phyloP scores from a whole-genome alignment of 2,888 invertebrate genomes.

The Hipparchia semele region DNA sequence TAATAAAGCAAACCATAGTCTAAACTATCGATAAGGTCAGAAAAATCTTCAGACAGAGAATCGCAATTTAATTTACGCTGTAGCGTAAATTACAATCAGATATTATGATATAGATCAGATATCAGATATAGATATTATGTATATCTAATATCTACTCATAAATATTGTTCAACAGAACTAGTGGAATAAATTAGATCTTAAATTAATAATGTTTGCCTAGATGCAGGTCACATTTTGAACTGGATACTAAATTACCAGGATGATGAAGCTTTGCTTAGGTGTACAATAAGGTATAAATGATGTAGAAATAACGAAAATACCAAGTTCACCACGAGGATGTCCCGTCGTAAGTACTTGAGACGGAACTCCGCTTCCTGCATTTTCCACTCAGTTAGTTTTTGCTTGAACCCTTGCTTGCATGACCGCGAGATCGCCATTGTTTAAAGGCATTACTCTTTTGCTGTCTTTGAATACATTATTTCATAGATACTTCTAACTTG shows the following conservation, averaged over 20 bases:
- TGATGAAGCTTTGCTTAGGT: background rate
- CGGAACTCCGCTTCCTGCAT: constrained; percentile 70
- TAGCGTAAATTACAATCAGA: too few relatives aligned
- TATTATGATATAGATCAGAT: too few relatives aligned
- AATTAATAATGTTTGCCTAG: background rate
- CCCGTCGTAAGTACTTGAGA: constrained; percentile 46
- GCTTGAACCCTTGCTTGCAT: constrained; percentile 48
- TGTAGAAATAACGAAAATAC: constrained; percentile 1
- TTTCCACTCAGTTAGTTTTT: constrained; percentile 62
- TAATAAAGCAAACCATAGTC: background rate
- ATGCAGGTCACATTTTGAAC: background rate
- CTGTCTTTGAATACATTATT: constrained; percentile 13
- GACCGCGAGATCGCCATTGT: constrained; percentile 57
- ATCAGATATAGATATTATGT: too few relatives aligned
- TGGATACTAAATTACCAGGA: background rate
- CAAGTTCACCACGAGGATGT: constrained; percentile 34
- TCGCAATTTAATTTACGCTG: too few relatives aligned
- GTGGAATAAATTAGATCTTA: too few relatives aligned
- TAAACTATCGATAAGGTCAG: background rate
- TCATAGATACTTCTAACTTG: background rate
- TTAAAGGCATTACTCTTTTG: constrained; percentile 53
- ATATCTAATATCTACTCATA: too few relatives aligned
- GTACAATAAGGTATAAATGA: background rate
- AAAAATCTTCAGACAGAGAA: background rate
- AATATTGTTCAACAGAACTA: too few relatives aligned